Conservation (phyloP, 2,797 vertebrate genomes). For the Falco concolor region DNA sequence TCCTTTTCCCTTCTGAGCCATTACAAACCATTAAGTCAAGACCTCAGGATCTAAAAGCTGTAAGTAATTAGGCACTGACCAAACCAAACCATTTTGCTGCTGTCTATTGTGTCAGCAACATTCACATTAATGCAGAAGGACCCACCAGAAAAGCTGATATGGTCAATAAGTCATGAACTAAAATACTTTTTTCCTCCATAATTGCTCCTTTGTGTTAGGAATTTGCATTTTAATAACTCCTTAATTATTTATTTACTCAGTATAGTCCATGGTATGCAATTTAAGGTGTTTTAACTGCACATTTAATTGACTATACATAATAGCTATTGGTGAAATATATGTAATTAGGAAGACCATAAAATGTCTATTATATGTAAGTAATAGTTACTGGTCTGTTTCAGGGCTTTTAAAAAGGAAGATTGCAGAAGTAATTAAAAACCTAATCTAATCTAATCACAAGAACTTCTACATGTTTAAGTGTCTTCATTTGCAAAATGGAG, state of each 20-base stretch:
- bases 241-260: conserved; percentile 57
- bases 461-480: background rate
- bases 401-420: background rate
- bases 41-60: background rate
- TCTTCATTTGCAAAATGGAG: background rate
- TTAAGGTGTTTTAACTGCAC: conserved; percentile 24
- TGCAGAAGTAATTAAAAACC: conserved; percentile 26
- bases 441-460: background rate
- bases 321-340: conserved; percentile 14
- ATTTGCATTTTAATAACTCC: conserved; percentile 52
- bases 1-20: background rate
- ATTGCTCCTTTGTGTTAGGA: conserved; percentile 14
- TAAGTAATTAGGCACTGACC: background rate
- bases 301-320: conserved; percentile 47
- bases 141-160: background rate
- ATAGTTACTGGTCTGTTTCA: background rate
- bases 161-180: conserved; percentile 8
- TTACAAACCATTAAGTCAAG: background rate
- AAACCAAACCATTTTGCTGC: background rate
- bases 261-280: background rate
- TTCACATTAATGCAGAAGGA: background rate
- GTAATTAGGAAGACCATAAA: conserved; percentile 10
- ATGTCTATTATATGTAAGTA: background rate
- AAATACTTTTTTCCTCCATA: background rate
- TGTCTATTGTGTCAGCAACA: background rate